Base-by-base conservation (phyloP, 2,888 invertebrate species). In the Homarus gammarus region DNA sequence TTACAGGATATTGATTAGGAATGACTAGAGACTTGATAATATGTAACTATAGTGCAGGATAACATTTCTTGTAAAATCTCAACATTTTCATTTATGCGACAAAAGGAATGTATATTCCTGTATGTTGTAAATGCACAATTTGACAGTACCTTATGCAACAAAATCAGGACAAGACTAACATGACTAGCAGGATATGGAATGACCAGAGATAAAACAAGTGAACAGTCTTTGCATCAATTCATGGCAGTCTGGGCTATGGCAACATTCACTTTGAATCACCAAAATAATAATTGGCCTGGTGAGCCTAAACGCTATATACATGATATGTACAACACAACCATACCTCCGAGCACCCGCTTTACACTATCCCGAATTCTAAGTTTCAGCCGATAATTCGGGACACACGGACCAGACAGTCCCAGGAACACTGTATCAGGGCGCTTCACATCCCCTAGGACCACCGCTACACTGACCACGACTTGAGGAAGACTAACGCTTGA, bases 271-370 rank as follows among this genome's bases (percentile, higher is more conserved):
- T 87, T 84, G 82, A 70, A 89, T 89, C 88, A 84, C 84, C 88
- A 84, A 89, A 89, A 89, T 89, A 89, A 89, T 84, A 78, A 89
- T 84, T 78, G 88, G 88, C 88, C 77, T 83, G 83, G 82, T 84
- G 87, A 89, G 88, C 84, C 78, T 89, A 84, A 89, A 68, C 78
- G 77, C 64, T 89, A 89, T 89, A 84, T 85, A 89, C 84, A 89
- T 89, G 89, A 89, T 89, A 89, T 89, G 89, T 89, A 89, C 89
- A 89, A 89, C 84, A 89, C 89, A 89, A 89, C 89, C 89, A 75
- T 85, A 85, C 84, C 89, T 73, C 81, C 81, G 78, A 89, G 88
- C 88, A 89, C 88, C 88, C 88, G 78, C 88, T 84, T 84, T 70
- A 84, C 82, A 83, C 64, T 83, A 88, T 73, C 79, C 75, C 72